Conservation (phyloP, 1,140 invertebrate genomes). For the Drosophila hydei region DNA sequence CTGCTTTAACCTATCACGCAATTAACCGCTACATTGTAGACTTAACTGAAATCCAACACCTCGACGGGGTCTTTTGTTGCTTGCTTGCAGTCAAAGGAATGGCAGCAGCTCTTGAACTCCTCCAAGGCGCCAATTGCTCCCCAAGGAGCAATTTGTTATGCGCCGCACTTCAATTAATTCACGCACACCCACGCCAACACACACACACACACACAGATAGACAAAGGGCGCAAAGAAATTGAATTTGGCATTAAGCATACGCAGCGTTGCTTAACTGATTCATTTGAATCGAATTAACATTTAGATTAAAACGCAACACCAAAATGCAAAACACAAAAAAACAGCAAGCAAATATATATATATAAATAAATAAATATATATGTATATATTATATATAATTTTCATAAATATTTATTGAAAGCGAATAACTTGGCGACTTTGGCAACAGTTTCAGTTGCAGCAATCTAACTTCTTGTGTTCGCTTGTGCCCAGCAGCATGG, state of each 20-base stretch:
- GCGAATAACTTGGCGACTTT: conserved; percentile 22
- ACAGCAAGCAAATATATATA: not conserved
- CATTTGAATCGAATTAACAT: conserved; percentile 74
- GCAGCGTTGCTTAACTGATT: conserved; percentile 62
- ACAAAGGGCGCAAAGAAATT: conserved; percentile 15
- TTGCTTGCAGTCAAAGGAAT: conserved; percentile 4
- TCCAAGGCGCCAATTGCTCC: conserved; percentile 59
- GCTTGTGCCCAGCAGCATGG: conserved; percentile 15
- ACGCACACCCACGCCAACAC: conserved; percentile 21
- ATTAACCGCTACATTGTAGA: conserved; percentile 44
- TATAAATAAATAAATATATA: conserved; percentile 14
- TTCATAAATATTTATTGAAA: conserved; percentile 78
- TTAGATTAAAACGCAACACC: conserved; percentile 72
- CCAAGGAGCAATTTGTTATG: conserved; percentile 64
- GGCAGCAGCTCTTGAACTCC: conserved; percentile 54
- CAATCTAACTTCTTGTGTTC: conserved; percentile 64
- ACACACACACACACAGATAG: conserved; percentile 4
- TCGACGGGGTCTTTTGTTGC: conserved; percentile 6
- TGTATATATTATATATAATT: conserved; percentile 64
- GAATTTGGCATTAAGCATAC: conserved; percentile 61
- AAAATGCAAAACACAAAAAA: conserved; percentile 22
- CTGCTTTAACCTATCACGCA: conserved; percentile 35
- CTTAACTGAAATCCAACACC: conserved; percentile 67
- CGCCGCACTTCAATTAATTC: conserved; percentile 66
- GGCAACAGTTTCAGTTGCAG: conserved; percentile 58